These are phyloP conservation scores for Hartigia nigra DNA, from an alignment of 2,888 invertebrate genomes.

Conservation along the genomic window DNA sequence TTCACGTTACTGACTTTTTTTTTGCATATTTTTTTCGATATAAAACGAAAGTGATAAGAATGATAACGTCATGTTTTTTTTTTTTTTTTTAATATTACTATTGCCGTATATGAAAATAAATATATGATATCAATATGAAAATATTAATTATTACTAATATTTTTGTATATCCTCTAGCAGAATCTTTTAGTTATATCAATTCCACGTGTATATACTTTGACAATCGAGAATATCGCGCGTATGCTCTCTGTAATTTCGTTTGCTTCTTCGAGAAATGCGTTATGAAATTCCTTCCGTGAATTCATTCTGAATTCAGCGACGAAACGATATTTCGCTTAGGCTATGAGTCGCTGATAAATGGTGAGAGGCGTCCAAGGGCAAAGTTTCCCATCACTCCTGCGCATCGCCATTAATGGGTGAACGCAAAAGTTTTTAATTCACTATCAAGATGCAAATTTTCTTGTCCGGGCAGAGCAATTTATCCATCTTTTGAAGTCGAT, in stretches of 20 bases:
- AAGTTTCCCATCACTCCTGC: constrained; percentile 40
- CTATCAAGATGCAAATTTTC: constrained; percentile 59
- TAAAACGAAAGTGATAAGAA: background rate
- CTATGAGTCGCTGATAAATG: constrained; percentile 44
- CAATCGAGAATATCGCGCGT: background rate
- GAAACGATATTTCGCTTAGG: constrained; percentile 33
- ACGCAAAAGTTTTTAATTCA: constrained; percentile 56
- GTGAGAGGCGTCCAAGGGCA: constrained; percentile 38
- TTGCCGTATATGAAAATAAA: background rate
- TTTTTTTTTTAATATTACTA: background rate
- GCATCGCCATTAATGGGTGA: constrained; percentile 34
- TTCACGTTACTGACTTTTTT: background rate
- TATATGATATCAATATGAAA: background rate
- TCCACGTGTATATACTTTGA: background rate
- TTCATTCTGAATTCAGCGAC: constrained; percentile 28
- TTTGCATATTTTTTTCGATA: background rate
- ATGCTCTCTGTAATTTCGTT: background rate
- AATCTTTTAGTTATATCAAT: background rate
- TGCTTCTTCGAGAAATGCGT: constrained; percentile 6
- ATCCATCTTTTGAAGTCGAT: constrained; percentile 49
- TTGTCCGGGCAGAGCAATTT: constrained; percentile 50
- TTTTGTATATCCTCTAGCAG: background rate
- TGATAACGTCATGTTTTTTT: background rate
- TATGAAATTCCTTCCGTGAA: constrained; percentile 17
- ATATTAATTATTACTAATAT: background rate